Base-by-base conservation (phyloP, 2,888 invertebrate species). In the Unio delphinus region DNA sequence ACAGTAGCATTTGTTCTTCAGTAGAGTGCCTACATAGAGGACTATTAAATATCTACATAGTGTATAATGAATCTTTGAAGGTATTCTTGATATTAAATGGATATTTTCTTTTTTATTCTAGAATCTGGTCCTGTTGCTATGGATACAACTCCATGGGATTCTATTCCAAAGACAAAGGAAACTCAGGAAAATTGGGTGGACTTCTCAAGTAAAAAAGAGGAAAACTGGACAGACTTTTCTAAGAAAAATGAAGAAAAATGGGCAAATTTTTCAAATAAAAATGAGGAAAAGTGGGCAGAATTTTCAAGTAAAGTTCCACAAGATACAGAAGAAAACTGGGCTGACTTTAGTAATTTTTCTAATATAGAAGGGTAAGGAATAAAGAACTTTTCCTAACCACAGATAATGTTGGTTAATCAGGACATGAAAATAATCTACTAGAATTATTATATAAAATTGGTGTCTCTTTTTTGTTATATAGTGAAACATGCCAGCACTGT, bases 141-240 rank as follows among this genome's bases (percentile, higher is more conserved):
- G 86, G 90, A 90, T 78, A 88, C 88, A 17, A 85, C 88, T 73
- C 89, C 90, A 7, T 90, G 90, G 90, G 87, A 85, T n/a, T 80
- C 73, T 57, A 71, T 72, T 59, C n/a, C 68, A 18, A 68, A 71
- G 57, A 65, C 67, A 20, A 59, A 69, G 23, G 68, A 61, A 17
- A 58, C 62, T 23, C 62, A 70, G 23, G 81, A 82, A 54, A 80
- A 79, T 30, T 88, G 88, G 88, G 88, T 88, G 6, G 81, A 86
- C 69, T 89, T 88, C 72, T 79, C 83, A 4, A 81, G 74, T 54
- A 80, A 73, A 18, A 64, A 67, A 26, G 78, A 76, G 17, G 80
- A 79, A 7, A 73, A 69, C 64, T 82, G 82, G 81, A 82, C 83
- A 20, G 80, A 82, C 59, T 80, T 74, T 67, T 70, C 66, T 54